phyloP scores from a whole-genome alignment of 2,797 vertebrate species.

The Nannoperca obscura region DNA sequence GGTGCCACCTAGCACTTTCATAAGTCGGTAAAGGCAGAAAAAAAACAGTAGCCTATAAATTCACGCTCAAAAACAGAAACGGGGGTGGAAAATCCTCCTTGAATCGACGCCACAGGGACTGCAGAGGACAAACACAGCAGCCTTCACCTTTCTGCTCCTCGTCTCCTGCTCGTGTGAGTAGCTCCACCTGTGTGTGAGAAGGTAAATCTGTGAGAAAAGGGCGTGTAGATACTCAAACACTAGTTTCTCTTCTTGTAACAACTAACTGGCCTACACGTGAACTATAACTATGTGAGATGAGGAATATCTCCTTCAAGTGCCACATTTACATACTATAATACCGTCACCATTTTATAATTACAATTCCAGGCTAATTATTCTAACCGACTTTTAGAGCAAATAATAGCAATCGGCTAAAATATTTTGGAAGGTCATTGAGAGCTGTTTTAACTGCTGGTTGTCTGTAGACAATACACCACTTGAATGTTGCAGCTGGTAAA shows the following conservation, averaged over 20 bases:
- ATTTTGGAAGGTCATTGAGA: background rate
- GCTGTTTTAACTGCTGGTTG: no score
- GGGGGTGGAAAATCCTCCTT: background rate
- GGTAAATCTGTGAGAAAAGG: conserved; percentile 9
- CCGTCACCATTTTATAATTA: no score
- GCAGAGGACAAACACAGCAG: rapidly evolving
- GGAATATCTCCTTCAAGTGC: background rate
- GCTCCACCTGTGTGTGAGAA: background rate
- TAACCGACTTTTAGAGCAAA: background rate
- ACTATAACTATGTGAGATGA: background rate
- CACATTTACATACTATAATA: background rate
- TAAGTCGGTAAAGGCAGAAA: conserved; percentile 21
- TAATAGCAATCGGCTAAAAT: no score
- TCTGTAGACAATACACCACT: no score
- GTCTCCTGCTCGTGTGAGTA: background rate
- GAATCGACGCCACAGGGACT: background rate
- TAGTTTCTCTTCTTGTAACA: background rate
- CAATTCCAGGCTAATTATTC: background rate
- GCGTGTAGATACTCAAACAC: conserved; percentile 25
- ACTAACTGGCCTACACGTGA: no score
- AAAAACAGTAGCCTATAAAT: background rate
- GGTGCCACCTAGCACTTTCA: conserved; percentile 69
- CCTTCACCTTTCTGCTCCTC: background rate
- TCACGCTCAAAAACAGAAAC: background rate
- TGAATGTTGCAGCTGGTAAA: no score